These are phyloP conservation scores for Tipula helvola DNA, from an alignment of 2,888 invertebrate species.

Conservation along the genomic window DNA sequence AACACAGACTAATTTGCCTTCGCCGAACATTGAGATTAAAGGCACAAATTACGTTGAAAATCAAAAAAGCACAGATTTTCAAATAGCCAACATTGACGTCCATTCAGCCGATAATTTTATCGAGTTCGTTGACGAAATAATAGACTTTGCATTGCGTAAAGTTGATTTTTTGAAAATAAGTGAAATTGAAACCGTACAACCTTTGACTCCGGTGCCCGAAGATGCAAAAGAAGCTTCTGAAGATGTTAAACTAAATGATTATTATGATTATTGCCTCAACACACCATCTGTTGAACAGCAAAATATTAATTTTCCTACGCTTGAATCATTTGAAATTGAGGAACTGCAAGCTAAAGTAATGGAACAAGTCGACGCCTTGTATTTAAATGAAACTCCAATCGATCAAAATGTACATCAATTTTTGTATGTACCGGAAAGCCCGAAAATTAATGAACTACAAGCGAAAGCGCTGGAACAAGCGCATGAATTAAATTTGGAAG, in stretches of 20 bases:
- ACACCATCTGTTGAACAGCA: not conserved
- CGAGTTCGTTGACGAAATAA: not conserved
- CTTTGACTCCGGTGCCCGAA: not conserved
- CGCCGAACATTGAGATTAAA: not conserved
- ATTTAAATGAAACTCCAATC: not conserved
- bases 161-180: not conserved
- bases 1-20: not conserved
- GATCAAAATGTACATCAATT: not conserved
- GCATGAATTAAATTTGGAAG: not conserved
- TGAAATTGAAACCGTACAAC: not conserved
- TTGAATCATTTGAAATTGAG: not conserved
- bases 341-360: not conserved
- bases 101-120: not conserved
- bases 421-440: not conserved
- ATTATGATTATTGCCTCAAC: not conserved
- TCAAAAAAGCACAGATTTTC: not conserved
- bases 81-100: not conserved
- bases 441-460: not conserved
- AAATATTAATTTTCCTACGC: not conserved
- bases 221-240: not conserved
- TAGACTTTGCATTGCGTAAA: not conserved
- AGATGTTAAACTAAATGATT: not conserved
- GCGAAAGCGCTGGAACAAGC: not conserved
- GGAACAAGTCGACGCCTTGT: not conserved
- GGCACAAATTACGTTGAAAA: not conserved